Evolutionary conservation across 2,113 vertebrate genomes (phyloP).

Genomic region (Melospiza melodia): DNA sequence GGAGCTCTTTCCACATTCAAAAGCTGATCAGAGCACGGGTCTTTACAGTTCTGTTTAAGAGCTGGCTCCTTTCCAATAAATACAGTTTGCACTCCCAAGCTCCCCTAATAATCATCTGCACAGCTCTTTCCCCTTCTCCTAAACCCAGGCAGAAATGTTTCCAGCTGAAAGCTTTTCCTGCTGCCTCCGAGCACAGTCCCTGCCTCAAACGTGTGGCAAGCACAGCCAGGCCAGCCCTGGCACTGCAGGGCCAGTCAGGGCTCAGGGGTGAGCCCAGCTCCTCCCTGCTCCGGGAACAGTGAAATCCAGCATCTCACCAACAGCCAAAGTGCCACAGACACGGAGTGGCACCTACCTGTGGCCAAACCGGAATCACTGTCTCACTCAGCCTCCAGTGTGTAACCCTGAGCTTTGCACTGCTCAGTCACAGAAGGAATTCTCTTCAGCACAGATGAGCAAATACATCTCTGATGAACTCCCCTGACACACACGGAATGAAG

Average conservation of each 20-base stretch:
- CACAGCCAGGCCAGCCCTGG: background rate
- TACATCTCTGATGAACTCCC: background rate
- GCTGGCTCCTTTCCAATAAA: background rate
- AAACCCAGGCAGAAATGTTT: background rate
- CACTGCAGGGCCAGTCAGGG: accelerated
- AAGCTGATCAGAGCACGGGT: background rate
- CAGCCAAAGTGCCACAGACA: background rate
- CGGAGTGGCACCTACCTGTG: background rate
- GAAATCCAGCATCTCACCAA: background rate
- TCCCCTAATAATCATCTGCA: background rate
- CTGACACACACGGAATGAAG: background rate
- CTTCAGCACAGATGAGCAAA: background rate
- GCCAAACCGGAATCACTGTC: background rate
- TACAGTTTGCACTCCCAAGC: background rate
- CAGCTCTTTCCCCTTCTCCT: background rate
- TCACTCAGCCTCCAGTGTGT: background rate
- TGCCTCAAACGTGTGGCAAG: background rate
- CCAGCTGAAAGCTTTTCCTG: background rate
- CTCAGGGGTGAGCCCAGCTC: accelerated
- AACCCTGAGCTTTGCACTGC: background rate
- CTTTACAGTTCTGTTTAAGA: background rate
- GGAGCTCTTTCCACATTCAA: conserved; percentile 20
- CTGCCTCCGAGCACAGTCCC: background rate
- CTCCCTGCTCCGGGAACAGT: accelerated
- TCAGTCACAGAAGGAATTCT: background rate